A percentile compares a stretch with the other conserved stretches of the same genome.
Conservation (phyloP, 1,140 invertebrate genomes). For the Octopus sinensis region DNA sequence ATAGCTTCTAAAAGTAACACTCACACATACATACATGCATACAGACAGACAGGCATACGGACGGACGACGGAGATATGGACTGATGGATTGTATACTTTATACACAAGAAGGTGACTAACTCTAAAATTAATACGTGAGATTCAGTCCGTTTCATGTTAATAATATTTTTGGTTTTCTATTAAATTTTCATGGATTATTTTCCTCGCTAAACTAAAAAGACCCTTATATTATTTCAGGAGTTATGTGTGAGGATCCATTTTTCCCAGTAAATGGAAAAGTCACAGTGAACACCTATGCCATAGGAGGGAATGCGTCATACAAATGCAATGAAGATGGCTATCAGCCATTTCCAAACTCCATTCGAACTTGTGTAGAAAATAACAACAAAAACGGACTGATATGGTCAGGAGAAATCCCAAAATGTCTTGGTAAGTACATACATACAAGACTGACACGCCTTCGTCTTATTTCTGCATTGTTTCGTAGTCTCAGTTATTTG, state of each 20-base stretch:
- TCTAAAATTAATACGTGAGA: too few relatives aligned
- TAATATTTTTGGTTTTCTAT: too few relatives aligned
- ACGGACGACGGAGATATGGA: too few relatives aligned
- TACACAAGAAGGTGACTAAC: too few relatives aligned
- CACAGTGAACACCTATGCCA: slow-evolving; percentile 84
- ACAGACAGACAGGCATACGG: too few relatives aligned
- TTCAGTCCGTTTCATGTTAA: too few relatives aligned
- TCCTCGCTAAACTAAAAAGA: slow-evolving; percentile 5
- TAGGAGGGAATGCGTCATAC: slow-evolving; percentile 83
- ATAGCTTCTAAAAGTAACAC: too few relatives aligned
- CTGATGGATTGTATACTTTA: too few relatives aligned
- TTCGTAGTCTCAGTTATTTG: too few relatives aligned
- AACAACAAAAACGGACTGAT: slow-evolving; percentile 2
- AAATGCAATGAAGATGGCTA: slow-evolving; percentile 87
- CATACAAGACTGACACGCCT: too few relatives aligned
- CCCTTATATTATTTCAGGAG: slow-evolving; percentile 61
- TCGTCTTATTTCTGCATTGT: too few relatives aligned
- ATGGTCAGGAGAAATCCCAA: slow-evolving; percentile 16
- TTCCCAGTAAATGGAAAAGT: slow-evolving; percentile 87
- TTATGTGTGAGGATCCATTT: slow-evolving; percentile 91
- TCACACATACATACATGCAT: too few relatives aligned
- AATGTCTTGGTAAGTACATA: slow-evolving; percentile 19
- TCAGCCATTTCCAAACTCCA: slow-evolving; percentile 83
- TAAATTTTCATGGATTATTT: background rate
- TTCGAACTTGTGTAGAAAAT: slow-evolving; percentile 71